Percentiles rank a stretch among this genome's conserved stretches.
Conservation (phyloP, 53 echinoderm and acorn worm genomes). For the Luidia sarsii region DNA sequence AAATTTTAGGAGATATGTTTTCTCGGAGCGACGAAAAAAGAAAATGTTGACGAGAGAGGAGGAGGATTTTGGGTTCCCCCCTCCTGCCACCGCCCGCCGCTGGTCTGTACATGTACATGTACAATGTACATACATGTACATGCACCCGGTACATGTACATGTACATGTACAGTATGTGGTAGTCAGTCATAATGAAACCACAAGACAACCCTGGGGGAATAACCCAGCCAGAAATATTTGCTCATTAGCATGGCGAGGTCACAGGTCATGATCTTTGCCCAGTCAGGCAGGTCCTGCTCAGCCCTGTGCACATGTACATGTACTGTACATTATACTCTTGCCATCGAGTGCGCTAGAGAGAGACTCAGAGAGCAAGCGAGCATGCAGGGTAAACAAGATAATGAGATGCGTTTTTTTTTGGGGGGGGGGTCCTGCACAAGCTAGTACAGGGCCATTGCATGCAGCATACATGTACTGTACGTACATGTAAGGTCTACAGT, state of each 20-base stretch:
- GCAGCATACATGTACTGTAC: conserved; percentile 3
- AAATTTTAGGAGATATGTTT: no score
- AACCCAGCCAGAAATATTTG: conserved; percentile 29
- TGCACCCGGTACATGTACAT: no score
- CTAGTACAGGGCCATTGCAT: background rate
- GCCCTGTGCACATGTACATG: conserved; percentile 7
- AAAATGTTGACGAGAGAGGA: no score
- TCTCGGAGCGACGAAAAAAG: no score
- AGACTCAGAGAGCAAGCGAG: no score
- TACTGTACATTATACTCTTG: background rate
- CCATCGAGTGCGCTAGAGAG: no score
- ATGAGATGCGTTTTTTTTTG: conserved; percentile 40
- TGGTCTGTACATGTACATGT: no score
- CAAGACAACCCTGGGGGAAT: conserved; percentile 31
- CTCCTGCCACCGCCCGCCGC: no score
- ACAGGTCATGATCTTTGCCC: conserved; percentile 34
- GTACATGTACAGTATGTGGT: no score
- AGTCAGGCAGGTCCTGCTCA: conserved; percentile 11
- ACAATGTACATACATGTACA: no score
- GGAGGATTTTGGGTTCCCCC: no score
- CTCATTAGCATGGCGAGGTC: conserved; percentile 44
- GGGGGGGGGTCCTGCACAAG: conserved; percentile 1
- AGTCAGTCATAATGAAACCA: background rate
- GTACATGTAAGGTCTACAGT: conserved; percentile 3
- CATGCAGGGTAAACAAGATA: conserved; percentile 32